A percentile compares a stretch with the other conserved stretches of the same genome.
phyloP scores from a whole-genome alignment of 1,140 invertebrate species.

The Zeugodacus cucurbitae region DNA sequence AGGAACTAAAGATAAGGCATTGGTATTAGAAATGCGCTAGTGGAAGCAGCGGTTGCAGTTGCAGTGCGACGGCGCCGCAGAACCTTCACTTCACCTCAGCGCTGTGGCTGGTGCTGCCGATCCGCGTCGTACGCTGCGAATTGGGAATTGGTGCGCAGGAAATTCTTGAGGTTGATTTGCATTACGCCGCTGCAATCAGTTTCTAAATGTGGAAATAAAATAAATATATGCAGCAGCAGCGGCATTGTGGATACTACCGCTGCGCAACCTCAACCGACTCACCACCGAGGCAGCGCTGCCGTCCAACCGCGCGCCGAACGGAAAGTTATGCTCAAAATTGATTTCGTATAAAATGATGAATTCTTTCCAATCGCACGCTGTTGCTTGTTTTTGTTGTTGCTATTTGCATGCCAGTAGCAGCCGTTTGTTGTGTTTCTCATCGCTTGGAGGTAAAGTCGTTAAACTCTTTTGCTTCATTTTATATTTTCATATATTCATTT shows the following conservation, averaged over 20 bases:
- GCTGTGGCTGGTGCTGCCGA: neutral
- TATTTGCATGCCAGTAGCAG: neutral
- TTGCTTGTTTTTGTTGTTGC: neutral
- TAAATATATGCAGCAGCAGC: neutral
- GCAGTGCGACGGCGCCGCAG: neutral
- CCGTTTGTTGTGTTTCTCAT: neutral
- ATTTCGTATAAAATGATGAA: neutral
- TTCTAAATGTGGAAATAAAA: neutral
- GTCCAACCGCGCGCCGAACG: neutral
- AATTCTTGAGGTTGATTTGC: constrained; percentile 22
- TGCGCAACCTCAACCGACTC: neutral
- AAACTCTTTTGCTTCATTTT: neutral
- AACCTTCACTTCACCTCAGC: neutral
- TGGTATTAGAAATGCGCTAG: neutral
- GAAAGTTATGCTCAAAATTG: neutral
- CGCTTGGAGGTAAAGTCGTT: neutral
- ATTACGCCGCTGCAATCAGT: neutral
- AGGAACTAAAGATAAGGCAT: neutral
- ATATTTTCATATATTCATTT: neutral
- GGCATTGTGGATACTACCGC: neutral
- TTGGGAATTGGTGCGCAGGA: neutral
- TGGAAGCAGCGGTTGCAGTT: neutral
- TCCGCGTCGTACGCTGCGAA: neutral
- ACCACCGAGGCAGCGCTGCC: neutral
- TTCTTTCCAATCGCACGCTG: neutral